Conservation (phyloP, 2,113 vertebrate species). For the Acrocephalus kingi region DNA sequence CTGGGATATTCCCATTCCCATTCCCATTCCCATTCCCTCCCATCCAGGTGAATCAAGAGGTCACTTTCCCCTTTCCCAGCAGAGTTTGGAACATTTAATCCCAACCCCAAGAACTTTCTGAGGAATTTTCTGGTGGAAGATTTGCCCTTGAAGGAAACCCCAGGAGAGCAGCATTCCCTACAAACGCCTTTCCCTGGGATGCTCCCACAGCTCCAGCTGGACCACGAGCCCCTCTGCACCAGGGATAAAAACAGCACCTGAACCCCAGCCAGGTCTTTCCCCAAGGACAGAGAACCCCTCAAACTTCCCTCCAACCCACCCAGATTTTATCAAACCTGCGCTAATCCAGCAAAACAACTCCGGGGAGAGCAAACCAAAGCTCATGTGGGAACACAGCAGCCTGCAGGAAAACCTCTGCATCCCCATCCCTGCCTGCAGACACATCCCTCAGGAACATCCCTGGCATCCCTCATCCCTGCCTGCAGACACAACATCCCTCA, state of each 20-base stretch:
- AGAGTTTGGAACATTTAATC: accelerated
- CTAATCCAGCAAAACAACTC: neutral
- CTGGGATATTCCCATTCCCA: neutral
- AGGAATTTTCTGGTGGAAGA: neutral
- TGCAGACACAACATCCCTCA: neutral
- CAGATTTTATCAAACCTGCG: neutral
- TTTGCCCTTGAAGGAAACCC: neutral
- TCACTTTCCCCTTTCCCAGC: neutral
- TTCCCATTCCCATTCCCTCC: neutral
- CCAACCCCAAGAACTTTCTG: neutral
- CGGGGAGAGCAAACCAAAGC: neutral
- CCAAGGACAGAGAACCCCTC: neutral
- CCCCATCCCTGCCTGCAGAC: neutral
- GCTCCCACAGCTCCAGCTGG: neutral
- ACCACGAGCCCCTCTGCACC: neutral
- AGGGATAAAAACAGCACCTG: neutral
- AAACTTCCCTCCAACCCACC: neutral
- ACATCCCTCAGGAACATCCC: neutral
- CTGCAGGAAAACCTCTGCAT: neutral
- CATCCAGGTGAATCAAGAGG: neutral
- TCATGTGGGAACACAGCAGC: neutral
- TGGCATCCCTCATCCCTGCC: neutral
- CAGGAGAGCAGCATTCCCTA: neutral
- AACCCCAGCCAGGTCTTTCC: neutral
- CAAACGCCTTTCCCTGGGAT: neutral